Conservation (phyloP, 2,888 invertebrate genomes). For the Lithophane ornitopus region DNA sequence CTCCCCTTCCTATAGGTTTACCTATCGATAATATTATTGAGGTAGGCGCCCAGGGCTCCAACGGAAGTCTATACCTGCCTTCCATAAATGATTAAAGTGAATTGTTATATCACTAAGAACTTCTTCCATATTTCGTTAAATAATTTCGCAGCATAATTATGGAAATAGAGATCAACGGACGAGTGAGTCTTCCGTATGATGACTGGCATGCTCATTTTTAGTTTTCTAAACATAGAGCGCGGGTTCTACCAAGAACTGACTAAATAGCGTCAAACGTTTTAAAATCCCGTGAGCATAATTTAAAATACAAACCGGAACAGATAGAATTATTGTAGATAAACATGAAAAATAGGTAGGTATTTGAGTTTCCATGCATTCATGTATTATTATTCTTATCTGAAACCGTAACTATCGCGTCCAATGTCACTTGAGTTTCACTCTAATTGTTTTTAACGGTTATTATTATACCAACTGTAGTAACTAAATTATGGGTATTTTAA, state of each 20-base stretch:
- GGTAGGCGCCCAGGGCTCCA: not conserved
- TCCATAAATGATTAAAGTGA: not conserved
- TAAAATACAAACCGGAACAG: constrained; percentile 10
- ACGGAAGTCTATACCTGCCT: not conserved
- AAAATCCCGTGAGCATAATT: constrained; percentile 10
- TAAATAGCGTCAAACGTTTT: constrained; percentile 32
- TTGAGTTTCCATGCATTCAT: not conserved
- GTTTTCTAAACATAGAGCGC: constrained; percentile 71
- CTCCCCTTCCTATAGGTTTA: not conserved
- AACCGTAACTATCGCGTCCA: constrained; percentile 17
- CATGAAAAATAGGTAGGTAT: constrained; percentile 8
- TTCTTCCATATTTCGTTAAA: not conserved
- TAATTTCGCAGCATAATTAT: constrained; percentile 6
- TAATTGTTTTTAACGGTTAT: not conserved
- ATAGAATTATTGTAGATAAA: constrained; percentile 8
- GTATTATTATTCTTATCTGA: constrained; percentile 3
- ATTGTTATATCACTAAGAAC: not conserved
- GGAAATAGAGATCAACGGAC: constrained; percentile 62
- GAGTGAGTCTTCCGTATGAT: constrained; percentile 59
- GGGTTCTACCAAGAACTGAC: constrained; percentile 14
- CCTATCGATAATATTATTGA: constrained; percentile 9
- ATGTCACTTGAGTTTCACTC: constrained; percentile 12
- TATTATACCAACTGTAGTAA: not conserved
- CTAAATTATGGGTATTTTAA: not conserved
- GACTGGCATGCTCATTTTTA: constrained; percentile 66